phyloP scores from a whole-genome alignment of 2,888 invertebrate species.

The Lasioglossum figueresi region DNA sequence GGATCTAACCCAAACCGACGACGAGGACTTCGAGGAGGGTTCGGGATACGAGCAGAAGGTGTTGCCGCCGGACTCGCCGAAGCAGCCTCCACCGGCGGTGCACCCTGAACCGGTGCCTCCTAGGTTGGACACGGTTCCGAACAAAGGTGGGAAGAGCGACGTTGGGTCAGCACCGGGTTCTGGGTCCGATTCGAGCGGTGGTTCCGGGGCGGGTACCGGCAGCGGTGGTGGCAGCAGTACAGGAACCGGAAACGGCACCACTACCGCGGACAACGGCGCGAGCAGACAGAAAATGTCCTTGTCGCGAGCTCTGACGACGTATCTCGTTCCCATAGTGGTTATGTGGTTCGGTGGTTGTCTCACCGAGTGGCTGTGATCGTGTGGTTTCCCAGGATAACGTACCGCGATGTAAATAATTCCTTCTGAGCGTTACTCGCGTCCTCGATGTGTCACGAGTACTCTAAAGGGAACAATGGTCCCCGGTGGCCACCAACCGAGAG shows the following conservation, averaged over 20 bases:
- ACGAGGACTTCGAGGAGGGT: slow-evolving; percentile 82
- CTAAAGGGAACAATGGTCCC: neutral
- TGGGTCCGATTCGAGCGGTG: neutral
- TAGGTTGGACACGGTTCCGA: slow-evolving; percentile 72
- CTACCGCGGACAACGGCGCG: slow-evolving; percentile 80
- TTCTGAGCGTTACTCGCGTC: slow-evolving; percentile 16
- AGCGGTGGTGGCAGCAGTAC: neutral
- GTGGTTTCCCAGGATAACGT: slow-evolving; percentile 43
- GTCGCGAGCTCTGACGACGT: slow-evolving; percentile 88
- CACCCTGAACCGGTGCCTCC: slow-evolving; percentile 74
- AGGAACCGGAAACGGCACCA: slow-evolving; percentile 66
- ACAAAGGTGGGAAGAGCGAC: slow-evolving; percentile 19
- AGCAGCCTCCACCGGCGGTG: slow-evolving; percentile 74
- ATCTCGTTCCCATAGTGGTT: slow-evolving; percentile 92
- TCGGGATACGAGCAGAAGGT: slow-evolving; percentile 81
- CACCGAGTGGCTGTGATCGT: slow-evolving; percentile 91
- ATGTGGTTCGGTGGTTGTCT: slow-evolving; percentile 94
- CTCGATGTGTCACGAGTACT: slow-evolving; percentile 21
- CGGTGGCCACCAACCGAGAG: slow-evolving; percentile 11
- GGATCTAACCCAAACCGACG: slow-evolving; percentile 73
- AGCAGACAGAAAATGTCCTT: slow-evolving; percentile 85
- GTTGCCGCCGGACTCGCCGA: slow-evolving; percentile 77
- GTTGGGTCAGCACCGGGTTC: neutral
- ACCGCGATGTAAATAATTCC: slow-evolving; percentile 66
- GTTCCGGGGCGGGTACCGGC: neutral